Percentiles rank a stretch among this genome's conserved stretches.
Conservation (phyloP, 2,888 invertebrate genomes). For the Perithous albicinctus region DNA sequence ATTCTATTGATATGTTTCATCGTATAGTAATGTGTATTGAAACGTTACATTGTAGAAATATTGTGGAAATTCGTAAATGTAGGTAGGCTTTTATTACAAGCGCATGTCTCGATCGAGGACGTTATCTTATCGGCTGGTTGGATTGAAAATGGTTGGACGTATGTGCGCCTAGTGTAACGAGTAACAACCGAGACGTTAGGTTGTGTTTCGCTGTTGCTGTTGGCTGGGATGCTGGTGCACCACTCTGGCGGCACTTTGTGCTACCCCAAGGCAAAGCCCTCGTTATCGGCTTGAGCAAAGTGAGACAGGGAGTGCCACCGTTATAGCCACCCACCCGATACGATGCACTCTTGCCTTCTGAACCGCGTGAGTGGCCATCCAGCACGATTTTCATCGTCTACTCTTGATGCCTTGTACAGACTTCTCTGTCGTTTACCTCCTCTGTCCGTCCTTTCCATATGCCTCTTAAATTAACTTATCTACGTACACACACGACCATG, state of each 20-base stretch:
- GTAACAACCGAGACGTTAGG: neutral
- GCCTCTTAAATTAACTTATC: conserved; percentile 25
- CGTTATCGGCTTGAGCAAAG: conserved; percentile 49
- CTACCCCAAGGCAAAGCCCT: conserved; percentile 28
- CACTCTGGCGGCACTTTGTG: conserved; percentile 35
- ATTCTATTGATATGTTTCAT: too few species aligned
- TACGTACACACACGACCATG: neutral
- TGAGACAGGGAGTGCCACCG: conserved; percentile 31
- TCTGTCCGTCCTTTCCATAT: neutral
- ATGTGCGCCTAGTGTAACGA: neutral
- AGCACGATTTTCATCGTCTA: conserved; percentile 37
- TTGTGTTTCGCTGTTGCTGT: neutral
- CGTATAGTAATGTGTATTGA: neutral
- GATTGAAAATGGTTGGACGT: conserved; percentile 18
- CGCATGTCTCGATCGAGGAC: conserved; percentile 1
- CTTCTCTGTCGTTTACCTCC: neutral
- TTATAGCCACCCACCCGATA: conserved; percentile 1
- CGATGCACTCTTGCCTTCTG: conserved; percentile 5
- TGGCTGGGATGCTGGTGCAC: conserved; percentile 6
- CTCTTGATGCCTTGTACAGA: conserved; percentile 4
- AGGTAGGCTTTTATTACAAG: neutral
- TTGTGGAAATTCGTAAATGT: too few species aligned
- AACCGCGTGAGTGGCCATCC: conserved; percentile 12
- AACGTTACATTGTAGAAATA: neutral
- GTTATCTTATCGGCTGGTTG: conserved; percentile 33